Base-by-base conservation (phyloP, 2,113 vertebrate species). In the Embiotoca jacksoni region DNA sequence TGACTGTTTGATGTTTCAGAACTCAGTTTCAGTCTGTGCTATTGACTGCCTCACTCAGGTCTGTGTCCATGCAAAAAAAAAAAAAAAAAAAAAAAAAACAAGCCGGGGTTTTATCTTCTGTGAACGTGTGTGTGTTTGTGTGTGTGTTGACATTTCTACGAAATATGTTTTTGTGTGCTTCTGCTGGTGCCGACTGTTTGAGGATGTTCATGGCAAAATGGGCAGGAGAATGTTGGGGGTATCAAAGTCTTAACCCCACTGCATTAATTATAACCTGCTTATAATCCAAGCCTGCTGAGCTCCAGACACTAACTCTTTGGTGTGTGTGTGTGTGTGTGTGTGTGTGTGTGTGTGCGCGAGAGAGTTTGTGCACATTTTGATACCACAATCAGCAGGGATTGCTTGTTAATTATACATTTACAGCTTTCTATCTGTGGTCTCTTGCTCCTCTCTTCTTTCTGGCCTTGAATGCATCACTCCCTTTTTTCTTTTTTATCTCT, bases 161-260 rank as follows among this genome's bases (percentile, higher is more conserved):
- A 30, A 35, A 57, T 53, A 7, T 75, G 44, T 70, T 44, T 82
- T 49, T 62, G 58, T 62, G 61, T 75, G 53, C 39, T 54, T 74
- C n/a, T 78, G 54, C 49, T 35, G 39, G 44, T 82, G 71, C 61
- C 32, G 41, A 30, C 30, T 75, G 50, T 86, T 77, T 71, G 49
- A 59, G 56, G 58, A 73, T 71, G 5, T 81, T 82, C 69, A 83
- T 80, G 89, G 93, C 87, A 94, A 92, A 94, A 93, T 57, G 52
- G 84, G 74, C 82, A 85, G 70, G 83, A 87, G 79, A 83, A 80
- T 57, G 84, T 73, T 58, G 71, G 33, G 72, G 70, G 65, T 89
- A 94, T 96, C 92, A 93, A 93, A 95, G 87, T 94, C 84, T 93
- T 94, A 94, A 90, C 91, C 92, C 84, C 91, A 61, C 85, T 95